Conservation (phyloP, 2,888 invertebrate species). For the Gymnoscelis rufifasciata region DNA sequence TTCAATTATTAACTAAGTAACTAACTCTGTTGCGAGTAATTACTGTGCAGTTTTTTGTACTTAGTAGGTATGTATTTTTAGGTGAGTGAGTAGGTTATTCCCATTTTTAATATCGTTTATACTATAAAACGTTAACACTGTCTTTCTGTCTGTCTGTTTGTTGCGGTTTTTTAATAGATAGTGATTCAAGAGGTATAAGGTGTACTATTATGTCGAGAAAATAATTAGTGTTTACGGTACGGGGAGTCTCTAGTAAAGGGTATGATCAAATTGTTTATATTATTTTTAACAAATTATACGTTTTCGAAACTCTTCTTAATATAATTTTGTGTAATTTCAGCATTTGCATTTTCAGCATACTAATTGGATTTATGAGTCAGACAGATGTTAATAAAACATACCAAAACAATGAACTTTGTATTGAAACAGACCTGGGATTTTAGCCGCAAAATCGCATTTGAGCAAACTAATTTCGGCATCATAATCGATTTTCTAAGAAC, state of each 20-base stretch:
- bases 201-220: too few species aligned
- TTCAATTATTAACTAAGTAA: not conserved
- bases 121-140: too few species aligned
- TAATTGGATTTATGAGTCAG: not conserved
- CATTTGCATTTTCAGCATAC: not conserved
- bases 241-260: too few species aligned
- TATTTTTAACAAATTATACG: too few species aligned
- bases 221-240: too few species aligned
- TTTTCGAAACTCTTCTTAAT: not conserved
- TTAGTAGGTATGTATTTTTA: not conserved
- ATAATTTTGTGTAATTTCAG: not conserved
- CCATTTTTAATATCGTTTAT: too few species aligned
- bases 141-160: too few species aligned
- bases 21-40: not conserved
- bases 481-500: constrained; percentile 12
- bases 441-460: not conserved
- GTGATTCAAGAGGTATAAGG: too few species aligned
- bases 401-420: not conserved
- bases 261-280: too few species aligned
- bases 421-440: too few species aligned
- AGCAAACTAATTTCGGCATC: not conserved
- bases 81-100: too few species aligned
- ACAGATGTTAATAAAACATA: not conserved
- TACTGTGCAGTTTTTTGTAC: not conserved
- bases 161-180: too few species aligned